Evolutionary conservation across 2,888 invertebrate species (phyloP).

Genomic region (Ennomos erosarius): DNA sequence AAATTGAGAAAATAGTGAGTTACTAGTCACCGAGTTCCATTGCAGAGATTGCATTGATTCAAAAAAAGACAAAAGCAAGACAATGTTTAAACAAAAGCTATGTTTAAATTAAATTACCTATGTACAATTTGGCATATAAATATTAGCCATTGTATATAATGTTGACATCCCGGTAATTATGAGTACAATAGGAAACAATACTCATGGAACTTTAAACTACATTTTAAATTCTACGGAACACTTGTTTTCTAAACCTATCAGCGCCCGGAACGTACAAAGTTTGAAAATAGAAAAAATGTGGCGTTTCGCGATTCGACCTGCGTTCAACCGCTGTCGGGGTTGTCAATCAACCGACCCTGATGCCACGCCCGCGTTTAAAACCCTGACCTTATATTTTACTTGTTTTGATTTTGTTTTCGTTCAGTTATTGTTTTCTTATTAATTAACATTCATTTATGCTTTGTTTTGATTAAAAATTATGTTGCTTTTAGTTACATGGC

Average conservation of each 20-base stretch:
- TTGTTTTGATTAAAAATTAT: constrained; percentile 6
- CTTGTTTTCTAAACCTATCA: constrained; percentile 37
- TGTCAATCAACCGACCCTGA: constrained; percentile 70
- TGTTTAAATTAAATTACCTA: too few species aligned
- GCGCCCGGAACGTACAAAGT: constrained; percentile 39
- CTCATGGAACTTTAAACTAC: too few species aligned
- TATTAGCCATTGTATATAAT: too few species aligned
- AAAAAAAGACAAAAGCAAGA: too few species aligned
- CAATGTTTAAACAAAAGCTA: too few species aligned
- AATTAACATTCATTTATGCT: constrained; percentile 36
- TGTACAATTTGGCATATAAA: too few species aligned
- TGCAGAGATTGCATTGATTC: too few species aligned
- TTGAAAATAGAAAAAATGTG: constrained; percentile 54
- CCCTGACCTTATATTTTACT: constrained; percentile 40
- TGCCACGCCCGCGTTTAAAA: constrained; percentile 41
- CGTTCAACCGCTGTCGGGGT: constrained; percentile 78
- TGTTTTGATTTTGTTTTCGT: constrained; percentile 38
- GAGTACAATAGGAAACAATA: too few species aligned
- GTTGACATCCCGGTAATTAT: too few species aligned
- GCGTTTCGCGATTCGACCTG: constrained; percentile 81
- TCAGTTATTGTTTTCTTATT: constrained; percentile 43
- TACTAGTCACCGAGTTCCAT: too few species aligned
- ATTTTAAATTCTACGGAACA: constrained; percentile 53
- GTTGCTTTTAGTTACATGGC: not conserved
- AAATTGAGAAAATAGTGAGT: too few species aligned